Base-by-base conservation (phyloP, 2,113 vertebrate species). In the Lipotes vexillifer region DNA sequence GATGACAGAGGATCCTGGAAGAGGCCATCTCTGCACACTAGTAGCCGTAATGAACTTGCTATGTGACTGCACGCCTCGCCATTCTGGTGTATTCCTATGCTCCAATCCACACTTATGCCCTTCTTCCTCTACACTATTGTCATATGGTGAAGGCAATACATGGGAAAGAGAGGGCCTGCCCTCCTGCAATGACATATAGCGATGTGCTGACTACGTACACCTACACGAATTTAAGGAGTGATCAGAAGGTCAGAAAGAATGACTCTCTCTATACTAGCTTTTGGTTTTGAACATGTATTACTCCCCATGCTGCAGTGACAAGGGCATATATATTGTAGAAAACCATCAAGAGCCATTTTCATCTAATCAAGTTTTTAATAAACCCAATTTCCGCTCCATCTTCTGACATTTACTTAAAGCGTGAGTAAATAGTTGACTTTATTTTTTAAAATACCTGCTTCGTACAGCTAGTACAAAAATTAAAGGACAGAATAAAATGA, bases 321-420 rank as follows among this genome's bases (percentile, higher is more conserved):
- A 86, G 33, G 8, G 31, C 33, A 55, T 55, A 25, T 14, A 68
- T 21, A 57, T 21, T 57, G 7, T 4, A 74, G 21, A 93, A 81
- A 85, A 61, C 33, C 2, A 20, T 72, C 33, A 90, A 78, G 80
- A 78, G 38, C 7, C 20, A 46, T 81, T 69, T 85, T 80, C 18
- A 49, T 68, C 33, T 88, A 72, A 63, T 49, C 44, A 65, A 38
- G 23, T 20, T 96, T 82, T 92, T 78, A 49, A 93, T 23, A 82
- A 87, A 57, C 11, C 12, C 18, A 23, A 65, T 52, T 80, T 38
- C 25, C 36, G 41, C n/a, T 68, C 6, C 5, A 27, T 74, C 65
- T 96, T 93, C 68, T 69, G 49, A 94, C 10, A 83, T 52, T 41
- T 25, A 59, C 38, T 88, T 49, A 31, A 25, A 44, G 27, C 4